A percentile compares a stretch with the other conserved stretches of the same genome.
These are phyloP conservation scores for Otocyon megalotis DNA, from an alignment of 2,113 vertebrate species.

Conservation along the genomic window DNA sequence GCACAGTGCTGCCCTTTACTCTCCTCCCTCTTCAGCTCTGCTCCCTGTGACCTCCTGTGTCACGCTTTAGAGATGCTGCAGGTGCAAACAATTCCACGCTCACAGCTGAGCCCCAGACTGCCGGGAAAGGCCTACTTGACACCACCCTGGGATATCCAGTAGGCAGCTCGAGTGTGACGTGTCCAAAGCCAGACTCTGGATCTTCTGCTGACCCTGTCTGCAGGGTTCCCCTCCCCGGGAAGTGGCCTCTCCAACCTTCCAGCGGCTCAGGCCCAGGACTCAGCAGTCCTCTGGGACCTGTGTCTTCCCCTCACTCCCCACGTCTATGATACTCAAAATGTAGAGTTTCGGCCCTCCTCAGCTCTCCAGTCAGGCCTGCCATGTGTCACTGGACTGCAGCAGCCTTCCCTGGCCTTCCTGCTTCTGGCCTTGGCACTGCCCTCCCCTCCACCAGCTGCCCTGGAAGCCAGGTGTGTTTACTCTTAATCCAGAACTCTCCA, in stretches of 20 bases:
- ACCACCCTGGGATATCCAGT: rapidly evolving
- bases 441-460: background rate
- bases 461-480: background rate
- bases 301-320: background rate
- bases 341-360: background rate
- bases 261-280: background rate
- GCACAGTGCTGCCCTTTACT: background rate
- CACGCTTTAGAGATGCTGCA: rapidly evolving
- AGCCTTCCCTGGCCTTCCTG: background rate
- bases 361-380: background rate
- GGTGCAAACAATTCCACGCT: rapidly evolving
- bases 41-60: background rate
- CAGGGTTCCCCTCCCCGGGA: background rate
- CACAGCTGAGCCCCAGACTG: too few species aligned
- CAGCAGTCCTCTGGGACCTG: background rate
- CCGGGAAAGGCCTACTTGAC: rapidly evolving
- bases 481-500: background rate
- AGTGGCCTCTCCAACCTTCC: background rate
- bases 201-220: too few species aligned
- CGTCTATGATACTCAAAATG: too few species aligned
- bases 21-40: background rate
- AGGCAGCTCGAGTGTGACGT: rapidly evolving
- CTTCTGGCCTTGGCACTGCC: background rate
- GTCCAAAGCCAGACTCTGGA: background rate
- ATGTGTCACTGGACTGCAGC: background rate